A percentile compares a stretch with the other conserved stretches of the same genome.
Evolutionary conservation across 2,888 invertebrate genomes (phyloP).

Genomic region (Opisthograptis luteolata): DNA sequence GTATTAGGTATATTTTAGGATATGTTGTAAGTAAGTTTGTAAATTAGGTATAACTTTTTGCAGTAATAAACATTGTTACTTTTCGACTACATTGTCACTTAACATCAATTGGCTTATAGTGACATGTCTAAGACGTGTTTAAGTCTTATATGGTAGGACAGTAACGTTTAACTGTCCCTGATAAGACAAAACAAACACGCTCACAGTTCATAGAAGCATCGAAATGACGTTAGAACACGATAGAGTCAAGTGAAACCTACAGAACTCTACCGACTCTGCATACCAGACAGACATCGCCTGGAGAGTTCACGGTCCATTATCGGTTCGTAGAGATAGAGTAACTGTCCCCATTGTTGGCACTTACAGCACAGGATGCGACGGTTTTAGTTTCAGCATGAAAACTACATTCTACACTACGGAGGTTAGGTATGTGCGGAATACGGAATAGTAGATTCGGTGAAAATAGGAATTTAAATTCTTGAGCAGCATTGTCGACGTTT

Average conservation of each 20-base stretch:
- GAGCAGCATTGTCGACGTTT: conserved; percentile 4
- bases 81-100: too few species aligned
- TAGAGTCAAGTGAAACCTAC: conserved; percentile 10
- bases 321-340: conserved; percentile 68
- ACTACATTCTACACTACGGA: conserved; percentile 27
- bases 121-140: too few species aligned
- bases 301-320: conserved; percentile 78
- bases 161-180: too few species aligned
- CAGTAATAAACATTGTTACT: too few species aligned
- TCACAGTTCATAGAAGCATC: conserved; percentile 27
- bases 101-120: too few species aligned
- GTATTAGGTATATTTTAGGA: too few species aligned
- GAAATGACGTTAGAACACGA: conserved; percentile 7
- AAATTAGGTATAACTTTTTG: too few species aligned
- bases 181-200: too few species aligned
- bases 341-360: conserved; percentile 68
- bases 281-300: conserved; percentile 59
- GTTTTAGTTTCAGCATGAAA: conserved; percentile 55
- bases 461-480: conserved; percentile 40
- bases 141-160: too few species aligned
- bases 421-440: conserved; percentile 28
- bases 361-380: conserved; percentile 49
- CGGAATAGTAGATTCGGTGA: conserved; percentile 48
- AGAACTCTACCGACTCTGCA: conserved; percentile 16
- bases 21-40: too few species aligned